Evolutionary conservation across 2,888 invertebrate species (phyloP), one percentile per base, ranked within the genome.

Genomic region (Nemapogon koenigi): DNA sequence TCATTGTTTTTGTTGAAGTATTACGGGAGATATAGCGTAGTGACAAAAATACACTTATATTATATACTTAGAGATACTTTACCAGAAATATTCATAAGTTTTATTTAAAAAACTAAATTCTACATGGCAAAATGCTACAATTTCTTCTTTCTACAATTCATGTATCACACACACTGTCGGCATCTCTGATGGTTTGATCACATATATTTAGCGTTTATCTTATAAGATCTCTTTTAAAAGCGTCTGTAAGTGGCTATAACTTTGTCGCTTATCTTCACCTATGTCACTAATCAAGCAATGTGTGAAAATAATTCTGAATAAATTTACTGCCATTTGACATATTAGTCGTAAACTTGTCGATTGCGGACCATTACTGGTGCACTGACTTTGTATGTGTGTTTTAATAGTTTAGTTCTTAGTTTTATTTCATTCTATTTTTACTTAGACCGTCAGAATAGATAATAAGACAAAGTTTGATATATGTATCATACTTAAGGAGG

Each of bases 231-330:
- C 43, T 43, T 44, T 55, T 54, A 51, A 50, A 51, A 51, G 48
- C 42, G 47, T 39, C 50, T 47, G 46, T 53, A 57, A 51, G 54
- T 49, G 51, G 49, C 51, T 47, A 52, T 61, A 59, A 53, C 46
- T 61, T 47, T 37, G 48, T 42, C 15, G 42, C 47, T 60, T 61
- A 61, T 63, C 59, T 56, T 35, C 37, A 36, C 35, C 39, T 49
- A 49, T 51, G 51, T 53, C 49, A 49, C 45, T 41, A 46, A 46
- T 51, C 50, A 45, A 22, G 11, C 22, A 27, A 22, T 27, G 16
- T 37, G 37, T 41, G 37, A 37, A 40, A 37, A 35, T 35, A 40
- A 36, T 35, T 32, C 39, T 43, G 44, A 42, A 43, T 50, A 45
- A 55, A 49, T 47, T 57, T 54, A 57, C 55, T 50, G 11, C 37